Base-by-base conservation (phyloP, 2,113 vertebrate species). In the Gobius niger region DNA sequence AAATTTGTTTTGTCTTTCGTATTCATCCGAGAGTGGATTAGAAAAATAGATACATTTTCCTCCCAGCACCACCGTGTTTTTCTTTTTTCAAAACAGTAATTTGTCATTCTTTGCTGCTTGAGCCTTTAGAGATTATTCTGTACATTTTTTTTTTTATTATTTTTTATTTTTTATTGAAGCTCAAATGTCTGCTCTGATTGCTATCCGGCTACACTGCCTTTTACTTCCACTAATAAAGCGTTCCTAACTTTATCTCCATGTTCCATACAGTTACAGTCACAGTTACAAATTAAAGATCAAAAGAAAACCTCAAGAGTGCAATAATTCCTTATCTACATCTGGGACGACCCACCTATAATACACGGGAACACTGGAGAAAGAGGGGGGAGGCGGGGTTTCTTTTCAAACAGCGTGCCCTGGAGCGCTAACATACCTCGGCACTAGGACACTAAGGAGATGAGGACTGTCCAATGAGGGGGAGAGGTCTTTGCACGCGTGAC, bases 281-380 rank as follows among this genome's bases (percentile, higher is more conserved):
- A 81, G 82, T 90, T 83, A 87, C 73, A 85, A 89, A 86, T 84
- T 66, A 77, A 34, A 85, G 83, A 89, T 85, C 68, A 88, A 88
- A 90, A 60, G 82, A 76, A 87, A 89, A 88, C 82, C 70, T 84
- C 80, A 82, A 76, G 70, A 87, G 85, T 89, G 87, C 88, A 88
- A 83, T 85, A 87, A 85, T 88, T 70, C 88, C 84, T 87, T 89
- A 87, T 88, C 85, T 90, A 86, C 84, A 88, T 86, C 75, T 80
- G 77, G 76, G 40, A 85, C 77, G 81, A 82, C 87, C 80, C 90
- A 90, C 85, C 85, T 85, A 87, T 85, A 87, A 87, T 83, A 87
- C 85, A 89, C 80, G 75, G 82, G 80, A 81, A 88, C 76, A 72
- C 76, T 77, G 74, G 79, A 85, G 75, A 78, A 77, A 73, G 60